Conservation (phyloP, 2,888 invertebrate genomes). For the Cerastis rubricosa region DNA sequence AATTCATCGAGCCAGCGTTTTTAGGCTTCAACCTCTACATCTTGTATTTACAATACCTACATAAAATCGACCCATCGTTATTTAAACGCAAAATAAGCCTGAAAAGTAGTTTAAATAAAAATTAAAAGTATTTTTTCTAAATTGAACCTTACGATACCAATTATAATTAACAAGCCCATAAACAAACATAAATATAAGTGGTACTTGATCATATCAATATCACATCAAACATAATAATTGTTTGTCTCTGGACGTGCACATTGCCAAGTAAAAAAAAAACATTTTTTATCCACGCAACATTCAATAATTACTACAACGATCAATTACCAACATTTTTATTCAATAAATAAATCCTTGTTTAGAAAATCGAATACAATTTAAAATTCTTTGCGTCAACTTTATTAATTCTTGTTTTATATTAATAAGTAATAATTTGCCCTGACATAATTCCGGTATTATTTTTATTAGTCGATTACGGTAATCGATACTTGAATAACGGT, state of each 20-base stretch:
- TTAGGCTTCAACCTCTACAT: neutral
- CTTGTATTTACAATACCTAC: neutral
- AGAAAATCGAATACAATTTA: conserved; percentile 41
- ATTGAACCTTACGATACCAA: neutral
- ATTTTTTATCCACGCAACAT: conserved; percentile 14
- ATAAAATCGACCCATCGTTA: neutral
- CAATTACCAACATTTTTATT: conserved; percentile 50
- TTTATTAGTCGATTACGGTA: conserved; percentile 31
- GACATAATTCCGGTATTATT: conserved; percentile 34
- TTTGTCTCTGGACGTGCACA: conserved; percentile 4
- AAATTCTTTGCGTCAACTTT: conserved; percentile 30
- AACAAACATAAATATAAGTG: neutral
- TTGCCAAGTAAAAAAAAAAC: conserved; percentile 4
- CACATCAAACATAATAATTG: conserved; percentile 26
- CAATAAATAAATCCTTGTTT: conserved; percentile 48
- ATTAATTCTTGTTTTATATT: conserved; percentile 34
- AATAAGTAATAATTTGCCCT: conserved; percentile 37
- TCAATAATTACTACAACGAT: conserved; percentile 35
- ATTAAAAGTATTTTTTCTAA: neutral
- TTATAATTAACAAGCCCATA: neutral
- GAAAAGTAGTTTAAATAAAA: no score
- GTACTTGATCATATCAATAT: conserved; percentile 36
- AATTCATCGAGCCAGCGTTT: neutral
- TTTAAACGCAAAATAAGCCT: neutral
- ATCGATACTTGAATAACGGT: conserved; percentile 35